Evolutionary conservation across 1,140 invertebrate species (phyloP).

Genomic region (Drosophila bocqueti): DNA sequence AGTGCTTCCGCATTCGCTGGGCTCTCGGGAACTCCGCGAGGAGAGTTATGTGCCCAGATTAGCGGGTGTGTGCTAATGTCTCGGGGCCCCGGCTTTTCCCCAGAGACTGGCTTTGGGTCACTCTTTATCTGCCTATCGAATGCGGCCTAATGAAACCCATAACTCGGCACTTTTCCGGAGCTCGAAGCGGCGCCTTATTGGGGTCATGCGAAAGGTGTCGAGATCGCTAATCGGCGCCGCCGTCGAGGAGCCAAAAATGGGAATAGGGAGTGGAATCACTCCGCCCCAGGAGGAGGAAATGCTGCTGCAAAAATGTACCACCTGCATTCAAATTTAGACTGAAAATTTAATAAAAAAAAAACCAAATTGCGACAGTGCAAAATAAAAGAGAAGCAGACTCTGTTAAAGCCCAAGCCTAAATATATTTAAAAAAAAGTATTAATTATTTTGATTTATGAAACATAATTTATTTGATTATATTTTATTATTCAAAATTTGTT

Average conservation of each 20-base stretch:
- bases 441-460: too few species aligned
- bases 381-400: neutral
- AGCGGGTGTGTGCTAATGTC: conserved; percentile 80
- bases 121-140: conserved; percentile 53
- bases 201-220: conserved; percentile 48
- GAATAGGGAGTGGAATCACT: conserved; percentile 2
- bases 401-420: fast-evolving
- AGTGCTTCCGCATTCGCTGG: conserved; percentile 77
- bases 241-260: neutral
- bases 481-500: too few species aligned
- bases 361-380: neutral
- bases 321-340: conserved; percentile 1
- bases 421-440: too few species aligned
- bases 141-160: conserved; percentile 75
- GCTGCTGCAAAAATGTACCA: neutral
- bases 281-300: neutral
- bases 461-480: too few species aligned
- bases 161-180: conserved; percentile 70
- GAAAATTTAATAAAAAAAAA: too few species aligned
- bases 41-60: conserved; percentile 77
- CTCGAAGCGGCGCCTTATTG: conserved; percentile 46
- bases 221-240: conserved; percentile 19
- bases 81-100: neutral
- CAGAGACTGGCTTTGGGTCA: conserved; percentile 34
- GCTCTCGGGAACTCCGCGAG: conserved; percentile 5